phyloP scores from a whole-genome alignment of 2,888 invertebrate species.

The Ptychoptera albimana region DNA sequence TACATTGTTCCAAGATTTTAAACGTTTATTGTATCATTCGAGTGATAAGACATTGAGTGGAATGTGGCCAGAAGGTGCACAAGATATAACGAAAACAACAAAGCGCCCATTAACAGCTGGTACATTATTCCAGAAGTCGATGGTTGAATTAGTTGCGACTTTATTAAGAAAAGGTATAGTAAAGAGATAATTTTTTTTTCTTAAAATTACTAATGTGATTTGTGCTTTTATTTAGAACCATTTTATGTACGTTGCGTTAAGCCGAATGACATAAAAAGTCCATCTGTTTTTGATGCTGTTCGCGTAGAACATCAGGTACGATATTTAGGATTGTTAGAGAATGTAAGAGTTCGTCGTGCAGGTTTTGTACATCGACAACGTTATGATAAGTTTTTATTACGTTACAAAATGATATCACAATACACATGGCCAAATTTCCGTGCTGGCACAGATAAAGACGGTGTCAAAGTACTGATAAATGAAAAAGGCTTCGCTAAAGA shows the following conservation, averaged over 20 bases:
- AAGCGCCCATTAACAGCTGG: constrained; percentile 92
- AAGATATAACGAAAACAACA: constrained; percentile 79
- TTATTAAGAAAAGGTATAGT: constrained; percentile 53
- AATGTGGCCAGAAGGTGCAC: constrained; percentile 97
- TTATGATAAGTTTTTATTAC: constrained; percentile 82
- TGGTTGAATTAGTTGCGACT: constrained; percentile 77
- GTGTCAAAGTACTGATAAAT: constrained; percentile 67
- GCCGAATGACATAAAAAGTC: constrained; percentile 87
- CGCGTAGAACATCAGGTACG: constrained; percentile 36
- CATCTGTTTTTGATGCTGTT: constrained; percentile 70
- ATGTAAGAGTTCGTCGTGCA: constrained; percentile 87
- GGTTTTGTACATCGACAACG: constrained; percentile 94
- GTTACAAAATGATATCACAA: constrained; percentile 93
- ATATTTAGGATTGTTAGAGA: constrained; percentile 87
- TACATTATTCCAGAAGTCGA: constrained; percentile 86
- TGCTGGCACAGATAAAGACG: constrained; percentile 60
- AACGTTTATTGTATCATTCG: constrained; percentile 77
- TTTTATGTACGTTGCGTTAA: constrained; percentile 96
- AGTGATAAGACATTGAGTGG: constrained; percentile 54
- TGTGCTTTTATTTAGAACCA: constrained; percentile 59
- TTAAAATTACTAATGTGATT: background rate
- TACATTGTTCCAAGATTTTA: constrained; percentile 92
- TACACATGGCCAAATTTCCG: constrained; percentile 96
- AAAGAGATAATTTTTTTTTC: background rate
- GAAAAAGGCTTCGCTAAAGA: constrained; percentile 64